A percentile compares a stretch with the other conserved stretches of the same genome.
Evolutionary conservation across 2,113 vertebrate genomes (phyloP).

Genomic region (Petrocephalus microphthalmus): DNA sequence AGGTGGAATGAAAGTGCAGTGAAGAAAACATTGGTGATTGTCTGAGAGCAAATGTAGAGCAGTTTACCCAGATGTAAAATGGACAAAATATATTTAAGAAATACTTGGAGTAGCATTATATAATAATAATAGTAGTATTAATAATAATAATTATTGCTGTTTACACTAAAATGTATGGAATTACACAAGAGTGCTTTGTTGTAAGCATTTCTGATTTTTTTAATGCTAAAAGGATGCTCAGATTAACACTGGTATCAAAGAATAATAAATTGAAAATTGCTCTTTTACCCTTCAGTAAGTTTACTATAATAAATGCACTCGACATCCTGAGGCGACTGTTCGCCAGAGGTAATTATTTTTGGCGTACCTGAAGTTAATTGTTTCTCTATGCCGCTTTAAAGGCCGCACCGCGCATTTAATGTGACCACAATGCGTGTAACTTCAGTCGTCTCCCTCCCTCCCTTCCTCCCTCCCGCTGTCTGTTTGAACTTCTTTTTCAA

Average conservation of each 20-base stretch:
- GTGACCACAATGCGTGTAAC: conserved; percentile 20
- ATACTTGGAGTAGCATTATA: too few species aligned
- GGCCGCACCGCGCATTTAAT: conserved; percentile 15
- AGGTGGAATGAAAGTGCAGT: not conserved
- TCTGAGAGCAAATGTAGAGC: not conserved
- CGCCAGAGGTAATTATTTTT: conserved; percentile 27
- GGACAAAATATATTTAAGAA: not conserved
- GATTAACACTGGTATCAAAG: not conserved
- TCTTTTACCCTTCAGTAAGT: conserved; percentile 38
- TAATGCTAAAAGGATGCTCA: not conserved
- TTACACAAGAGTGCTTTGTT: not conserved
- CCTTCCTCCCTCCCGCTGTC: conserved; percentile 1
- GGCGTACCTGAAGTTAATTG: conserved; percentile 37
- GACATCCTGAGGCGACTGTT: conserved; percentile 36
- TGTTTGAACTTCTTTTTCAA: conserved; percentile 31
- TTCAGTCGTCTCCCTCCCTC: conserved; percentile 19
- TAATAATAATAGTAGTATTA: not conserved
- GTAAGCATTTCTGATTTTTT: not conserved
- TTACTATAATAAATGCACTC: conserved; percentile 35
- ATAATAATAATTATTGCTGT: not conserved
- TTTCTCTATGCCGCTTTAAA: conserved; percentile 36
- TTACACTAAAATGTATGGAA: not conserved
- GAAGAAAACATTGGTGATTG: not conserved
- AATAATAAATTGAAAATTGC: not conserved
- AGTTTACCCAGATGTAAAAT: not conserved